A percentile compares a stretch with the other conserved stretches of the same genome.
phyloP scores from a whole-genome alignment of 1,140 invertebrate species.

The Stratiolaelaps scimitus region DNA sequence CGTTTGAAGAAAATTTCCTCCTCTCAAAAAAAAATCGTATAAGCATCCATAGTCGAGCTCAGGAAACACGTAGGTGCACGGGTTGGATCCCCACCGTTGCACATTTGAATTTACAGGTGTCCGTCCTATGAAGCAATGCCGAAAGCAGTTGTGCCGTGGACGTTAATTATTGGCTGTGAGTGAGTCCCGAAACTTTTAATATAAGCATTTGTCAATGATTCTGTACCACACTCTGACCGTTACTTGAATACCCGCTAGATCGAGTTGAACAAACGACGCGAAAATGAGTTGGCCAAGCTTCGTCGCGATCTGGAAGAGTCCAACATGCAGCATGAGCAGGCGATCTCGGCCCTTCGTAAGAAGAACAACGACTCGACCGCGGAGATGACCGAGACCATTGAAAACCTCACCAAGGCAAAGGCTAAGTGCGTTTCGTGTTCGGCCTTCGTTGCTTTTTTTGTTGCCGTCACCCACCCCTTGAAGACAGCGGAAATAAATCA shows the following conservation, averaged over 20 bases:
- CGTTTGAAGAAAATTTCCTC: no score
- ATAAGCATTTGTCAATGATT: not conserved
- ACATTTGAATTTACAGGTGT: no score
- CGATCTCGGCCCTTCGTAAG: constrained; percentile 86
- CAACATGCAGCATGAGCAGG: constrained; percentile 94
- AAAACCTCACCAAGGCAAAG: constrained; percentile 97
- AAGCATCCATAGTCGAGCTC: not conserved
- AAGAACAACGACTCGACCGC: constrained; percentile 98
- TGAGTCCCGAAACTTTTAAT: not conserved
- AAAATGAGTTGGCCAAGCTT: constrained; percentile 93
- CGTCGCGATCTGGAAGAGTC: constrained; percentile 94
- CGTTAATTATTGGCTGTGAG: no score
- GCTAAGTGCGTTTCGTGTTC: constrained; percentile 63
- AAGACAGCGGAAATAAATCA: not conserved
- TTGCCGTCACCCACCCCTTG: not conserved
- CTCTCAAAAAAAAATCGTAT: no score
- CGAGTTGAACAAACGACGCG: constrained; percentile 98
- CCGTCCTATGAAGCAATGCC: no score
- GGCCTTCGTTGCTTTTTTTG: no score
- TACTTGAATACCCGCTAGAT: constrained; percentile 45
- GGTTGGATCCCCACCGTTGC: no score
- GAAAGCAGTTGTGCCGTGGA: no score
- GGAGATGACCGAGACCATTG: constrained; percentile 98
- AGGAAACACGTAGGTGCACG: not conserved
- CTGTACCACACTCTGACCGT: not conserved